These are phyloP conservation scores for Tetragnatha montana DNA, from an alignment of 2,888 invertebrate species.

Conservation along the genomic window DNA sequence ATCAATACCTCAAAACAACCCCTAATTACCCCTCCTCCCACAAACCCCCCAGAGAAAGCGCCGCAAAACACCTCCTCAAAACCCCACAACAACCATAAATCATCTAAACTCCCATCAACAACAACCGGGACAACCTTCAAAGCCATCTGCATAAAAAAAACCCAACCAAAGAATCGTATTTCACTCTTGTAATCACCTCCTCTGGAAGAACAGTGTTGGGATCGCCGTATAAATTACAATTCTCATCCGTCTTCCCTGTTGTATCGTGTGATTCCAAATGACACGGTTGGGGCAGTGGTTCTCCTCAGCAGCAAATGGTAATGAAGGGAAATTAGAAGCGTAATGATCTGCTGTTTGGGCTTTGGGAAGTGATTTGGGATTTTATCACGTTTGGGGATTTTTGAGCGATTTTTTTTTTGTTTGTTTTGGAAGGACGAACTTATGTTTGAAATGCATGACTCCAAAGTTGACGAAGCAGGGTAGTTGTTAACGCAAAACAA, in stretches of 20 bases:
- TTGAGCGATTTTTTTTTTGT: not conserved
- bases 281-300: not conserved
- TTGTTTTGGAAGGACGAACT: too few relatives aligned
- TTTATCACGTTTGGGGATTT: not conserved
- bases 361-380: not conserved
- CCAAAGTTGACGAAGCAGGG: too few relatives aligned
- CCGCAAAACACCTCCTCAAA: too few relatives aligned
- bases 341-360: not conserved
- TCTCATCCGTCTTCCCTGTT: not conserved
- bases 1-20: too few relatives aligned
- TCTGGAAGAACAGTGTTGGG: not conserved
- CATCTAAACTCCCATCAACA: not conserved
- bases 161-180: not conserved
- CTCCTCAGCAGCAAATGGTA: not conserved
- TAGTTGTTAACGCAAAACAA: too few relatives aligned
- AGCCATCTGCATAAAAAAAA: not conserved
- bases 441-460: too few relatives aligned
- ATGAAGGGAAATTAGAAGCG: not conserved
- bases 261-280: not conserved
- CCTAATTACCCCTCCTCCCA: too few relatives aligned
- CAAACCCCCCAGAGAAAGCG: too few relatives aligned
- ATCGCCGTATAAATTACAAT: not conserved
- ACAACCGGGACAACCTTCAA: not conserved
- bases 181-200: not conserved
- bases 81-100: too few relatives aligned